Conservation (phyloP, 2,113 vertebrate genomes). For the Aplodontia rufa region DNA sequence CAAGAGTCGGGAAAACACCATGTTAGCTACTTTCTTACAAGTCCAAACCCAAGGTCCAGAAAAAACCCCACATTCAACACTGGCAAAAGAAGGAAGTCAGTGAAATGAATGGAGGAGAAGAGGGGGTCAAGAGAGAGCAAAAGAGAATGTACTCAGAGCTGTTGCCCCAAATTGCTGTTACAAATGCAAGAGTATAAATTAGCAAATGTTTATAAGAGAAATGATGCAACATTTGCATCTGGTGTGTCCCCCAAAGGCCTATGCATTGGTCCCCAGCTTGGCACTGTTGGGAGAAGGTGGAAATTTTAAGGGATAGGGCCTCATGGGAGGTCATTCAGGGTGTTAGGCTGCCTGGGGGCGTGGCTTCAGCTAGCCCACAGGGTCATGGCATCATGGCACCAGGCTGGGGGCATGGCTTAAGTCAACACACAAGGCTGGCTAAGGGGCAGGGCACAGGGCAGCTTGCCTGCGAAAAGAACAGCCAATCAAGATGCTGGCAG, state of each 20-base stretch:
- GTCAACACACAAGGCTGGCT: too few relatives aligned
- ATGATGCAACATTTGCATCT: background rate
- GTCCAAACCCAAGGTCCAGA: background rate
- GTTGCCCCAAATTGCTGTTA: background rate
- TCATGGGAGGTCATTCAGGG: background rate
- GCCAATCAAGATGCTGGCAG: too few relatives aligned
- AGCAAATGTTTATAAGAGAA: background rate
- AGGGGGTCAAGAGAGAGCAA: background rate
- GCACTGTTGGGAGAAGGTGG: background rate
- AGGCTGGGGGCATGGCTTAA: too few relatives aligned
- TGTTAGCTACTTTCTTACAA: background rate
- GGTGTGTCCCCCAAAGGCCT: background rate
- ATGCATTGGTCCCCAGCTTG: background rate
- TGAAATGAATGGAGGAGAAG: background rate
- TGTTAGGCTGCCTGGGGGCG: too few relatives aligned
- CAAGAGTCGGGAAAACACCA: background rate
- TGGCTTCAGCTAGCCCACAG: too few relatives aligned
- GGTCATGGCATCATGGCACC: too few relatives aligned
- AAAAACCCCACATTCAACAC: background rate
- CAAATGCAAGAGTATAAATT: background rate
- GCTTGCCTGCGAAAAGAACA: too few relatives aligned
- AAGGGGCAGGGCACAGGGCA: too few relatives aligned
- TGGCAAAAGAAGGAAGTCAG: background rate
- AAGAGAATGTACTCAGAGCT: background rate
- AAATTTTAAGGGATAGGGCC: background rate